phyloP scores from a whole-genome alignment of 1,140 invertebrate species.

The Cotesia typhae region DNA sequence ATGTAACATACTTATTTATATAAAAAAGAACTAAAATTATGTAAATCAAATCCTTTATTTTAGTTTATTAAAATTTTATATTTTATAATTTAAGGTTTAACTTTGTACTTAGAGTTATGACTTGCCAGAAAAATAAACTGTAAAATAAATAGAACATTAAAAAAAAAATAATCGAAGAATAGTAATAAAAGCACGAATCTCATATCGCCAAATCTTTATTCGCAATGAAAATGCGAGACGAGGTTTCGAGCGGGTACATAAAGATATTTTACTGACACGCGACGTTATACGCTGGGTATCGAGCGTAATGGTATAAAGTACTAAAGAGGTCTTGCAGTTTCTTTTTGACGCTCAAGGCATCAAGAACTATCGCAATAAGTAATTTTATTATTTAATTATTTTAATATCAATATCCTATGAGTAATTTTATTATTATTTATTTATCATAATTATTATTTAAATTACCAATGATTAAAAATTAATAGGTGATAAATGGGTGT shows the following conservation, averaged over 20 bases:
- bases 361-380: constrained; percentile 14
- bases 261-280: constrained; percentile 54
- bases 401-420: background rate
- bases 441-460: background rate
- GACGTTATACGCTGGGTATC: constrained; percentile 47
- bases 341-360: constrained; percentile 10
- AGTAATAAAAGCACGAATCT: background rate
- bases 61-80: too few species aligned
- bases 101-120: too few species aligned
- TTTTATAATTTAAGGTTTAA: too few species aligned
- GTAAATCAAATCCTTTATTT: too few species aligned
- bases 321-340: constrained; percentile 20
- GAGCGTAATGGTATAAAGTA: constrained; percentile 2
- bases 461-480: too few species aligned
- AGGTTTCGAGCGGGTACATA: background rate
- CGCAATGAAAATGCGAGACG: constrained; percentile 28
- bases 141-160: background rate
- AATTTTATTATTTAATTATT: background rate
- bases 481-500: too few species aligned
- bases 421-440: background rate
- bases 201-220: constrained; percentile 24
- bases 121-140: background rate
- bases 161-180: background rate
- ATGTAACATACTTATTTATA: too few species aligned
- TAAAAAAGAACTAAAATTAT: too few species aligned